Evolutionary conservation across 2,797 vertebrate species (phyloP), one percentile per base, ranked within the genome.

Genomic region (Lacerta viridis): DNA sequence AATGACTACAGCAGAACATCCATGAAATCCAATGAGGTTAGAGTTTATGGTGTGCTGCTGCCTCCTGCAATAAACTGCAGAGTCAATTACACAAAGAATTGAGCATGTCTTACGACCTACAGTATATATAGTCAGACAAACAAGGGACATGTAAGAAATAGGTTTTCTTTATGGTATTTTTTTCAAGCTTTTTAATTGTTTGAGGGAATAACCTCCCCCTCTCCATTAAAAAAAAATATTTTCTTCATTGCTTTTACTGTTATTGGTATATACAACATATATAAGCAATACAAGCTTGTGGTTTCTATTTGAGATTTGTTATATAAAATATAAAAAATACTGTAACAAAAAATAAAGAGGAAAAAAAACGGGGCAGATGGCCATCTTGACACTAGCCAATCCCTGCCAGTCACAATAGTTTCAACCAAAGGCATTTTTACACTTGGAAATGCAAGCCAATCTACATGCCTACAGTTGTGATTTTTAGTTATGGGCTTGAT

Each of bases 401-500:
- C 90, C 92, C 92, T 93, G 90, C 93, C 91, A 93, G 79, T 87
- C 91, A 94, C 93, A 68, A 86, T 77, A 85, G 80, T 80, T 91
- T 88, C 90, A 92, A 92, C 90, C 87, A 92, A 93, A 92, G 84
- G 90, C 85, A 90, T 75, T 89, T 91, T 89, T 92, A 95, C 92
- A 94, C 15, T 93, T 93, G 94, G 92, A 94, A 95, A 96, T 39
- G 41, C 92, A 92, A 84, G 84, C 86, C 1, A 1, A 82, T 41
- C 78, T 55, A 15, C 59, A 0, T 8, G 43, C 33, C 6, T 80
- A 39, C 0, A 77, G 64, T 39, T 87, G 0, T 4, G 61, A 29
- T 87, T 87, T 71, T 13, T 33, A 3, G n/a, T 68, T 46, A 46
- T n/a, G 10, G 87, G 83, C 41, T 84, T 36, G 33, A 5, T 5